A percentile compares a stretch with the other conserved stretches of the same genome.
Evolutionary conservation across 2,113 vertebrate species (phyloP).

Genomic region (Garra rufa): DNA sequence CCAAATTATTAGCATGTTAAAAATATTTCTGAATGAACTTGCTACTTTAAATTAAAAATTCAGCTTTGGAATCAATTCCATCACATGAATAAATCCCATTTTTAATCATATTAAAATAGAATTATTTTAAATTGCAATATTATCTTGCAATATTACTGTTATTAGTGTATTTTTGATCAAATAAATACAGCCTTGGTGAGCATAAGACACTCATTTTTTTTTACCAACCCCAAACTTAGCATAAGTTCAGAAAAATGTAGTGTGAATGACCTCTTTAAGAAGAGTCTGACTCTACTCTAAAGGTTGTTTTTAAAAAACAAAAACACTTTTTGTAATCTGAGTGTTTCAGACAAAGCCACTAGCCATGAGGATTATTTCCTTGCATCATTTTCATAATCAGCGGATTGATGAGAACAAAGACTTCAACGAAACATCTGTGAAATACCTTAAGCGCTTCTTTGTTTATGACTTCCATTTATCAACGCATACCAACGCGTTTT

Average conservation of each 20-base stretch:
- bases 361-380: conserved; percentile 25
- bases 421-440: conserved; percentile 35
- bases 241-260: neutral
- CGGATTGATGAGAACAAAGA: neutral
- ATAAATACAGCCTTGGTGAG: neutral
- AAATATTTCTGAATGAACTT: neutral
- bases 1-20: conserved; percentile 62
- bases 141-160: neutral
- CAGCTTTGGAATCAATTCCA: too few relatives aligned
- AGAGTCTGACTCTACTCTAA: neutral
- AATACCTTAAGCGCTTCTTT: conserved; percentile 25
- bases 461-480: conserved; percentile 53
- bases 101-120: neutral
- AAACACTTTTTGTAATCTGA: neutral
- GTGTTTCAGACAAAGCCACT: neutral
- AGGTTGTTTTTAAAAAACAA: neutral
- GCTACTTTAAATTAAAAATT: too few relatives aligned
- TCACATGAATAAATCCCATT: neutral
- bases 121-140: neutral
- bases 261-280: neutral
- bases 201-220: neutral
- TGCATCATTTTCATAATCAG: neutral
- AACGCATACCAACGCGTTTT: conserved; percentile 23
- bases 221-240: neutral
- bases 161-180: neutral